Base-by-base conservation (phyloP, 2,113 vertebrate genomes). In the Lepidothrix coronata region DNA sequence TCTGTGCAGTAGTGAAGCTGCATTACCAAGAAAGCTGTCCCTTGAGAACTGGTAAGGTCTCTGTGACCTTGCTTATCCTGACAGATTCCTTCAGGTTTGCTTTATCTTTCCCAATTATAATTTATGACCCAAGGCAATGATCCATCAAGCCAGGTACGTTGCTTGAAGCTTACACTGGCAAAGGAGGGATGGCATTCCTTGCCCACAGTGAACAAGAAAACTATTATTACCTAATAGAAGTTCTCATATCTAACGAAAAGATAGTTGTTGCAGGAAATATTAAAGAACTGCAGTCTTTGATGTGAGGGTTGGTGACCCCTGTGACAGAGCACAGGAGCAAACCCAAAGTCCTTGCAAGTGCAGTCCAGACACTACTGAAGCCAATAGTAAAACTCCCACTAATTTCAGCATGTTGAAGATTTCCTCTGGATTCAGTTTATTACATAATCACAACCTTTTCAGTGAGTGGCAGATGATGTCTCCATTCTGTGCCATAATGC, bases 11-110 rank as follows among this genome's bases (percentile, higher is more conserved):
- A 57, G 14, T 67, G 39, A 92, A 63, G 35, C 59, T 86, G 10
- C 17, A n/a, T 75, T 90, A 67, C 14, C 0, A 0, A 85, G 61
- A 70, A 76, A 62, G 7, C 31, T 48, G 17, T 73, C 39, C 55
- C 88, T 59, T 7, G 6, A 80, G 48, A 92, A 71, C 8, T 3
- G 0, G 8, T 80, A 54, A 84, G 46, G 43, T 76, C 51, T 72
- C n/a, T 63, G 55, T 90, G 85, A 88, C 67, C 68, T 48, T n/a
- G 44, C 61, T 75, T 87, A 74, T 65, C 16, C 46, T 80, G 78
- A 90, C 19, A 91, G 23, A 79, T 74, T 83, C 33, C 24, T 66
- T 83, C 55, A 59, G 55, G 24, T 70, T 91, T 92, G 13, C 55
- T 88, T 72, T 59, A 63, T 74, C 52, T 74, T 86, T 19, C 43